phyloP scores from a whole-genome alignment of 2,113 vertebrate species.

The Phodopus roborovskii region DNA sequence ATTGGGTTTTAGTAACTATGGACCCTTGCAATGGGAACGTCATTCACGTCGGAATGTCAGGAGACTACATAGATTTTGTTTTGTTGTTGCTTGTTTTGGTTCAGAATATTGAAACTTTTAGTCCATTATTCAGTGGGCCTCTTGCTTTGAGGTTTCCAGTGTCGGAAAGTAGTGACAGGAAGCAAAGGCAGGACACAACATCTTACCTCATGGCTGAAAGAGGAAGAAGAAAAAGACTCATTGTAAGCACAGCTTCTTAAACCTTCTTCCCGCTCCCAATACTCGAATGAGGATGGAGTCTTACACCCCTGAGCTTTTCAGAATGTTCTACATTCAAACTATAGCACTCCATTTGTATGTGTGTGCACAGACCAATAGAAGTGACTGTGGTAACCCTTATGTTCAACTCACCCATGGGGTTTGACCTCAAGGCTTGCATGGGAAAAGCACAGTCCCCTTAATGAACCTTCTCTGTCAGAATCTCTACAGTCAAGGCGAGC shows the following conservation, averaged over 20 bases:
- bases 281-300: neutral
- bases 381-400: slow-evolving; percentile 27
- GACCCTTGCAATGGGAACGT: neutral
- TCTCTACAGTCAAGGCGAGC: slow-evolving; percentile 42
- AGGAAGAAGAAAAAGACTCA: neutral
- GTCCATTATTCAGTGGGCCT: neutral
- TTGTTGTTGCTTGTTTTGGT: neutral
- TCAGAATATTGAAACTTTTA: neutral
- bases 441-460: slow-evolving; percentile 43
- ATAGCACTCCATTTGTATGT: neutral
- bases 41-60: neutral
- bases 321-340: neutral
- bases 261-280: neutral
- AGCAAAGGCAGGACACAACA: neutral
- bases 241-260: neutral
- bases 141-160: neutral
- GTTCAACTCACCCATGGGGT: slow-evolving; percentile 9
- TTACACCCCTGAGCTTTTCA: neutral
- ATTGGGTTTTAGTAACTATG: neutral
- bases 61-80: neutral
- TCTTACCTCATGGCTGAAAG: neutral
- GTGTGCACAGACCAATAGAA: neutral
- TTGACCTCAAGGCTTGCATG: neutral
- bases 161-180: neutral
- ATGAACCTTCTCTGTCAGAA: slow-evolving; percentile 55